Evolutionary conservation across 2,888 invertebrate genomes (phyloP).

Genomic region (Nomada ruficornis): DNA sequence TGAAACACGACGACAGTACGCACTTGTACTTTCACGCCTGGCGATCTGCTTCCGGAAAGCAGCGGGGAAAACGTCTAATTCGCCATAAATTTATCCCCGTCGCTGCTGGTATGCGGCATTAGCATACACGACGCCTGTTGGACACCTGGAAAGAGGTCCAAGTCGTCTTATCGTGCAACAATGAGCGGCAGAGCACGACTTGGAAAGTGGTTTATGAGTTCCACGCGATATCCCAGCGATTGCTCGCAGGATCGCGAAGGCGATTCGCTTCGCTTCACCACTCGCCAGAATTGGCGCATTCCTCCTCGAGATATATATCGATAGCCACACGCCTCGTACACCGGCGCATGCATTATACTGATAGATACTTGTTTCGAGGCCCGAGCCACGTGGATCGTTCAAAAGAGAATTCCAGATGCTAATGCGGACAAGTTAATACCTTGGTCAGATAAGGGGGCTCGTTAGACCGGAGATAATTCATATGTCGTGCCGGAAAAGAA

Average conservation of each 20-base stretch:
- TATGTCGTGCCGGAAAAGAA: slow-evolving; percentile 46
- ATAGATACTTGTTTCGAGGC: slow-evolving; percentile 53
- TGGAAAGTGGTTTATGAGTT: slow-evolving; percentile 67
- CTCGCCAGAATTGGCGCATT: slow-evolving; percentile 62
- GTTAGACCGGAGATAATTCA: slow-evolving; percentile 56
- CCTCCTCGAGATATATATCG: slow-evolving; percentile 48
- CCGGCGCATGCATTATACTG: slow-evolving; percentile 29
- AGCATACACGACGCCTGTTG: slow-evolving; percentile 55
- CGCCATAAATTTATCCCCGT: slow-evolving; percentile 57
- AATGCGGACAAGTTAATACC: slow-evolving; percentile 66
- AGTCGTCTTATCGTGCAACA: slow-evolving; percentile 66
- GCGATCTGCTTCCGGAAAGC: slow-evolving; percentile 48
- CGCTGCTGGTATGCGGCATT: slow-evolving; percentile 57
- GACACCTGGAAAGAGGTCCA: slow-evolving; percentile 60
- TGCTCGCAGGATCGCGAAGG: slow-evolving; percentile 41
- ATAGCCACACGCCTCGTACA: slow-evolving; percentile 20
- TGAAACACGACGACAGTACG: slow-evolving; percentile 50
- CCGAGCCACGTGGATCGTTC: slow-evolving; percentile 43
- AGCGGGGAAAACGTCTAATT: slow-evolving; percentile 35
- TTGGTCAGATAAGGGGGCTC: slow-evolving; percentile 54
- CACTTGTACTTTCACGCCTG: slow-evolving; percentile 58
- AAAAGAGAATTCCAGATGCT: slow-evolving; percentile 59
- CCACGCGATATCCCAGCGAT: slow-evolving; percentile 49
- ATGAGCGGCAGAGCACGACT: slow-evolving; percentile 65
- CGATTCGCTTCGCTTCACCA: slow-evolving; percentile 62